A percentile compares a stretch with the other conserved stretches of the same genome.
Evolutionary conservation across 2,888 invertebrate genomes (phyloP).

Genomic region (Tetropium fuscum): DNA sequence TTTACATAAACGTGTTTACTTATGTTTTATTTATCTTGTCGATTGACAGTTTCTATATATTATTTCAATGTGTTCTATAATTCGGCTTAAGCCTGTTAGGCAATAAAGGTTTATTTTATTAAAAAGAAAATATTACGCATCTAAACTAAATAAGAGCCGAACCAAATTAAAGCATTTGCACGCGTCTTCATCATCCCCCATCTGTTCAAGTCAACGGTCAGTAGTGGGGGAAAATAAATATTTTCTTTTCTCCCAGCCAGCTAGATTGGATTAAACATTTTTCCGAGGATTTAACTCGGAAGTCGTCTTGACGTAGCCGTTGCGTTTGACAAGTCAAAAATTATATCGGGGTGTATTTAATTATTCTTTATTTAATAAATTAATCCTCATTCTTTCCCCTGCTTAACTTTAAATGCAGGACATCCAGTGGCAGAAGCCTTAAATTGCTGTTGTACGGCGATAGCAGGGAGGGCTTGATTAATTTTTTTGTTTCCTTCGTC

Average conservation of each 20-base stretch:
- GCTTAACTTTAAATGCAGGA: conserved; percentile 34
- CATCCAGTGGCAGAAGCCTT: conserved; percentile 21
- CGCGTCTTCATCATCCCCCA: too few species aligned
- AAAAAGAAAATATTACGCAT: too few species aligned
- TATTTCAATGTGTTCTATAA: too few species aligned
- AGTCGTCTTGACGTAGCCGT: conserved; percentile 43
- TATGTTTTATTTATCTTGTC: too few species aligned
- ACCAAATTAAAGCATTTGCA: too few species aligned
- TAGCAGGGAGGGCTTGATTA: conserved; percentile 23
- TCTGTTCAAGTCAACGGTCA: too few species aligned
- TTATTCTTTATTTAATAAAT: conserved; percentile 58
- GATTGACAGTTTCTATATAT: too few species aligned
- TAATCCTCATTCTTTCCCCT: conserved; percentile 51
- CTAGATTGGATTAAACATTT: conserved; percentile 42
- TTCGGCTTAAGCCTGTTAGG: too few species aligned
- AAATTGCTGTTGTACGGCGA: conserved; percentile 20
- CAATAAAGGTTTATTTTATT: too few species aligned
- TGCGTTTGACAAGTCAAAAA: conserved; percentile 55
- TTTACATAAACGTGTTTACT: too few species aligned
- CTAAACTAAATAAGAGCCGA: too few species aligned
- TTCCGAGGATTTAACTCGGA: conserved; percentile 42
- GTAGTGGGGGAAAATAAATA: too few species aligned
- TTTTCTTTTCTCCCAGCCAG: conserved; percentile 25
- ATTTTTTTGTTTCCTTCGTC: conserved; percentile 23
- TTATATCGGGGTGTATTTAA: conserved; percentile 55